Conservation (phyloP, 1,140 invertebrate genomes). For the Megalonaias nervosa region DNA sequence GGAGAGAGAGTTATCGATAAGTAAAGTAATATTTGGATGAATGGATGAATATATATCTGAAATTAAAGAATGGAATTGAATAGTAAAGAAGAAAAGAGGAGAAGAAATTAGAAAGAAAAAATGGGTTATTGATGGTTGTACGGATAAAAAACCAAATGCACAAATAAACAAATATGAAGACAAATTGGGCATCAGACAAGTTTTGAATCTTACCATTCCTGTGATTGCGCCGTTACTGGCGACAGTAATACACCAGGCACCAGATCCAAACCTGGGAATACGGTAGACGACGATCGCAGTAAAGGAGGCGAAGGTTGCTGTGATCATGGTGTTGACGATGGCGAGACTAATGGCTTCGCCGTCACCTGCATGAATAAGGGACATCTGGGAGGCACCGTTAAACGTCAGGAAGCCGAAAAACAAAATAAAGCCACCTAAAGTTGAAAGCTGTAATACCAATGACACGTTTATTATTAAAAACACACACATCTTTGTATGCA, state of each 20-base stretch:
- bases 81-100: too few species aligned
- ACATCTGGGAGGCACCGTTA: slow-evolving; percentile 76
- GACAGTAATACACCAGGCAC: slow-evolving; percentile 73
- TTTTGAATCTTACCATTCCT: slow-evolving; percentile 72
- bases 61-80: too few species aligned
- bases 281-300: slow-evolving; percentile 64
- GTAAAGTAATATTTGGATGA: too few species aligned
- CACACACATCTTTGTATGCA: rapidly evolving
- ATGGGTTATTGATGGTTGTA: too few species aligned
- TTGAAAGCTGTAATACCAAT: slow-evolving; percentile 69
- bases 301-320: slow-evolving; percentile 71
- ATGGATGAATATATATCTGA: too few species aligned
- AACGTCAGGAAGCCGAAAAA: slow-evolving; percentile 78
- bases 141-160: too few species aligned
- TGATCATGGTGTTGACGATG: slow-evolving; percentile 75
- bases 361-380: slow-evolving; percentile 73
- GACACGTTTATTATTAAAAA: too few species aligned
- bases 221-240: slow-evolving; percentile 75
- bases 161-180: too few species aligned
- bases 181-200: too few species aligned
- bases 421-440: slow-evolving; percentile 76
- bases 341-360: slow-evolving; percentile 70
- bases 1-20: too few species aligned
- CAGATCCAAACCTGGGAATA: too few species aligned
- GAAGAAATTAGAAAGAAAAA: too few species aligned